Conservation (phyloP, 2,797 vertebrate genomes). For the Lemur catta region DNA sequence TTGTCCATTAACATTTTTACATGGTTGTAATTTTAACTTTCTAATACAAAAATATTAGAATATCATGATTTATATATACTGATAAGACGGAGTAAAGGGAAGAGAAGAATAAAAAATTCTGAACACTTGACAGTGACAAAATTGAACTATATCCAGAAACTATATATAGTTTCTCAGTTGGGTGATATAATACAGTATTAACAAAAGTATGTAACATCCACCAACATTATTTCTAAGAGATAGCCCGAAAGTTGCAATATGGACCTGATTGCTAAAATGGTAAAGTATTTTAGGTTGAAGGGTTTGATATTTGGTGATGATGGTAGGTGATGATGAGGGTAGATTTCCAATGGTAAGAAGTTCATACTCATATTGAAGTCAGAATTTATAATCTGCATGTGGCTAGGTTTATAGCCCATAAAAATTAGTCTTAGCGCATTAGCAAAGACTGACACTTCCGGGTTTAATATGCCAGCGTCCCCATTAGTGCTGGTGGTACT, state of each 20-base stretch:
- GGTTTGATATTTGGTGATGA: background rate
- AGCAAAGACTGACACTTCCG: background rate
- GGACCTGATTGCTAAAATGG: background rate
- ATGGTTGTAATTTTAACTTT: background rate
- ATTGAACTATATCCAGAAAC: background rate
- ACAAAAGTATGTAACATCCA: background rate
- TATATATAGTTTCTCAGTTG: conserved; percentile 11
- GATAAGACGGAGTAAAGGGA: background rate
- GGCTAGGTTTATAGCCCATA: background rate
- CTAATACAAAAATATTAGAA: background rate
- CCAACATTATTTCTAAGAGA: background rate
- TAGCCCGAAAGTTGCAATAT: background rate
- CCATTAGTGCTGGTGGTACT: conserved; percentile 37
- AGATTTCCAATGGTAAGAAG: background rate
- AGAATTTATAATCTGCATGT: background rate
- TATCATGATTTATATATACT: background rate
- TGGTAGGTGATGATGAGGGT: background rate
- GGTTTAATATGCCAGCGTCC: background rate
- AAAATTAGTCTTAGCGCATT: conserved; percentile 15
- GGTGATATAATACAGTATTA: background rate
- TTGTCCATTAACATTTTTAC: background rate
- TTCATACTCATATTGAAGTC: background rate
- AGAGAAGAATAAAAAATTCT: background rate
- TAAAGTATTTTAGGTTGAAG: background rate
- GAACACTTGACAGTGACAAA: background rate